Evolutionary conservation across 2,888 invertebrate genomes (phyloP), one percentile per base, ranked within the genome.

Genomic region (Folsomia candida): DNA sequence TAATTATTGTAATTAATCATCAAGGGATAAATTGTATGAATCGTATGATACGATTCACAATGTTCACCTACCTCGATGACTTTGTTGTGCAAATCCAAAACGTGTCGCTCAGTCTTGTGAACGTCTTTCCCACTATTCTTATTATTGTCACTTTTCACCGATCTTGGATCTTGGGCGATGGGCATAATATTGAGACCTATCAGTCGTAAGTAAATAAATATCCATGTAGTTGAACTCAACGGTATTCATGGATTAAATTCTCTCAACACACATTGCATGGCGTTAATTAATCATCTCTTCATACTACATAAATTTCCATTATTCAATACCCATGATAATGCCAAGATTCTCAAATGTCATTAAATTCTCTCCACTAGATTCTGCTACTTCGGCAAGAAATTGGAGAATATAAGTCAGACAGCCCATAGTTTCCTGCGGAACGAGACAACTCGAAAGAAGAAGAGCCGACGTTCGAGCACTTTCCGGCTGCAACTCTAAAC

Each of bases 111-210:
- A 26, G 88, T 85, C 60, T 89, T 86, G n/a, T 62, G 87, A 80
- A 81, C 62, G 81, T 79, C 81, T 83, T 84, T 78, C 25, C 82
- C 26, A 24, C 64, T 71, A 4, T 54, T 37, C 37, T 37, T 37
- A 14, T 37, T 14, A 4, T 22, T 54, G 54, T 54, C 20, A 54
- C 54, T 54, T 47, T 47, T 18, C n/a, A n/a, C n/a, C 37, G 6
- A 68, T 54, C 65, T 71, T 22, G 59, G 64, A 66, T 89, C 89
- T n/a, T n/a, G n/a, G n/a, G n/a, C n/a, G 14, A 90, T 84, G 0
- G 93, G 93, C 89, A 95, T 91, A 66, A 95, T 86, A 81, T 92
- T 92, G 0, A 94, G 94, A 0, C 92, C n/a, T n/a, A n/a, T n/a
- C n/a, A n/a, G n/a, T n/a, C n/a, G n/a, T n/a, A n/a, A n/a, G n/a